Evolutionary conservation across 1,140 invertebrate species (phyloP).

Genomic region (Goniozus legneri): DNA sequence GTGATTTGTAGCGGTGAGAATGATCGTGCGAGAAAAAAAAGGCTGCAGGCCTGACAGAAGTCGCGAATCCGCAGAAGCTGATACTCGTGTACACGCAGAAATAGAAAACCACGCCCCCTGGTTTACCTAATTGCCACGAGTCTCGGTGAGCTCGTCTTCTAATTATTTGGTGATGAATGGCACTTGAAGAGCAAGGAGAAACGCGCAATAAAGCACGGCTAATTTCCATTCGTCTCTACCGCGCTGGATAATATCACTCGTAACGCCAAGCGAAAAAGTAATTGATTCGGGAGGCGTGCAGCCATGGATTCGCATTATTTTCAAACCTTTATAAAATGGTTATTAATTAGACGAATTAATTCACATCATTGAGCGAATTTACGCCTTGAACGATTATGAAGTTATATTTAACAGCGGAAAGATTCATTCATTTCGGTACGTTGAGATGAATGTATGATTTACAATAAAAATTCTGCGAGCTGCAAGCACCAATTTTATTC

Average conservation of each 20-base stretch:
- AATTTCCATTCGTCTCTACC: slow-evolving; percentile 32
- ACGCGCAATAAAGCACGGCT: slow-evolving; percentile 34
- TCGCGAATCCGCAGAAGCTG: background rate
- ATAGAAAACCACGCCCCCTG: slow-evolving; percentile 47
- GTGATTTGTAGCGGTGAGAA: no score
- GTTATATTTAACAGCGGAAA: no score
- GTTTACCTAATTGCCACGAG: slow-evolving; percentile 49
- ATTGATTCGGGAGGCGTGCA: slow-evolving; percentile 25
- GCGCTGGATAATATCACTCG: slow-evolving; percentile 18
- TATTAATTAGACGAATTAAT: no score
- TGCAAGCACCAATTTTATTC: no score
- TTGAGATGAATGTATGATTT: no score
- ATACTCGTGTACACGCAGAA: slow-evolving; percentile 24
- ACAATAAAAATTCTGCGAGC: no score
- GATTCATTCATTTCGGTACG: no score
- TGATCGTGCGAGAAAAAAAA: background rate
- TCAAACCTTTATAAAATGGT: no score
- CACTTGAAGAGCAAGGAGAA: slow-evolving; percentile 19
- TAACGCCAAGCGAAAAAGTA: slow-evolving; percentile 4
- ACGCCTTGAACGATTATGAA: no score
- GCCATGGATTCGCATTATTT: no score
- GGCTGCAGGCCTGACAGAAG: background rate
- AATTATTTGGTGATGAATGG: slow-evolving; percentile 49
- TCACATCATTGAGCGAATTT: no score
- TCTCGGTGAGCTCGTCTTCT: slow-evolving; percentile 44